Base-by-base conservation (phyloP, 2,888 invertebrate genomes). In the Cryptosula pallasiana region DNA sequence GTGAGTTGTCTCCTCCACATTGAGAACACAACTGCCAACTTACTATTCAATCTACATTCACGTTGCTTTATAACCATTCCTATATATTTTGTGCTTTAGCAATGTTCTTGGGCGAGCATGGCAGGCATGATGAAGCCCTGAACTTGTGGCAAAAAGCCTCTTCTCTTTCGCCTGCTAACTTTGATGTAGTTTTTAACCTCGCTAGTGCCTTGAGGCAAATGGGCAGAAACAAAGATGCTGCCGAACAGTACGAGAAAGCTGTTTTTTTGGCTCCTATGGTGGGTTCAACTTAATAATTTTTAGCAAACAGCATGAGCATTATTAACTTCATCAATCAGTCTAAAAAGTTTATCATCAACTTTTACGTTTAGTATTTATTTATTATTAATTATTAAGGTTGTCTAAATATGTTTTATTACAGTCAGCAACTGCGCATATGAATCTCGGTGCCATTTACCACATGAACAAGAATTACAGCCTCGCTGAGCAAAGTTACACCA, bases 391-490 rank as follows among this genome's bases (percentile, higher is more conserved):
- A n/a, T n/a, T n/a, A n/a, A n/a, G n/a, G n/a, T n/a, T n/a, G n/a
- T n/a, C n/a, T n/a, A n/a, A n/a, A n/a, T n/a, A n/a, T n/a, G n/a
- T n/a, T n/a, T n/a, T 32, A 76, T 87, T 88, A 0, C 86, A 93
- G 90, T 93, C 94, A 81, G 91, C 95, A 0, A 90, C 93, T 77
- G 92, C 93, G 73, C 94, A 95, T 86, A 94, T 95, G 80, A 96
- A 97, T 85, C 88, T 95, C 73, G 97, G 96, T 32, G 96, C 96
- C 73, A 96, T 97, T 82, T 88, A 95, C 73, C 96, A 97, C 86
- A 88, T 95, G 76, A 93, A 95, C 83, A 94, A 94, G 32, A 94
- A 94, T 85, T 91, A 93, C 79, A 87, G 88, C 34, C 92, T 94
- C 76, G 97, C 97, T 0, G 93, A 94, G 69, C 88, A 89, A 23